phyloP scores from a whole-genome alignment of 2,888 invertebrate genomes.

The Lasioglossum malachurum region DNA sequence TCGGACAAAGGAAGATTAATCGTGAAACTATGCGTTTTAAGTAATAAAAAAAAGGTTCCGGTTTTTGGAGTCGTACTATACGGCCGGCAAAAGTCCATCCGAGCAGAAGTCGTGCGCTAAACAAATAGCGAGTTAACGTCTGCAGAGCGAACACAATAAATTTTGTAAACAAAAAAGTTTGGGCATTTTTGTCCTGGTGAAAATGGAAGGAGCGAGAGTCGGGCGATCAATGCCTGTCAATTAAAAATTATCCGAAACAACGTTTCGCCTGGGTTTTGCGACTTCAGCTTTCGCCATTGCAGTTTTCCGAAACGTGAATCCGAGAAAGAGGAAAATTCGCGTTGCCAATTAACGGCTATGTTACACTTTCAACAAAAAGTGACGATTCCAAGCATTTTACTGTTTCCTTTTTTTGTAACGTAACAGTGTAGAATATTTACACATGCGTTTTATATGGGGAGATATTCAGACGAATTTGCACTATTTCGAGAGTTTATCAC shows the following conservation, averaged over 20 bases:
- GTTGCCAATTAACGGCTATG: not conserved
- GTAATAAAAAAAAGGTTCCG: not conserved
- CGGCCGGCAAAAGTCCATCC: not conserved
- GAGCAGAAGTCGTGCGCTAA: not conserved
- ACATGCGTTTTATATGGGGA: not conserved
- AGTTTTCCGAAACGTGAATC: not conserved
- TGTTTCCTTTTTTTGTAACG: not conserved
- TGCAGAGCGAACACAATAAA: constrained; percentile 1
- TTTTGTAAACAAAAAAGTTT: not conserved
- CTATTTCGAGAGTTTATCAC: too few relatives aligned
- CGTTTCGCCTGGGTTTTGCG: not conserved
- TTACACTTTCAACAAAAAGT: not conserved
- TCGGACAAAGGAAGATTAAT: not conserved
- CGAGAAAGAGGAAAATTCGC: not conserved
- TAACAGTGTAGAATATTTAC: not conserved
- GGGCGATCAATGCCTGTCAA: not conserved
- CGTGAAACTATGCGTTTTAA: not conserved
- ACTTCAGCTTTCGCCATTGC: not conserved
- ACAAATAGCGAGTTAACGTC: constrained; percentile 25
- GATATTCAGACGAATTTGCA: too few relatives aligned
- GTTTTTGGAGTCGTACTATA: not conserved
- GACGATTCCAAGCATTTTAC: not conserved
- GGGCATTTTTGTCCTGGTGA: not conserved
- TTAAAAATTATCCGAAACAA: not conserved
- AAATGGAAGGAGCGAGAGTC: not conserved